Percentiles rank a stretch among this genome's conserved stretches.
These are phyloP conservation scores for Panagrolaimus sp. DNA, from an alignment of 1,140 invertebrate genomes.

Conservation along the genomic window DNA sequence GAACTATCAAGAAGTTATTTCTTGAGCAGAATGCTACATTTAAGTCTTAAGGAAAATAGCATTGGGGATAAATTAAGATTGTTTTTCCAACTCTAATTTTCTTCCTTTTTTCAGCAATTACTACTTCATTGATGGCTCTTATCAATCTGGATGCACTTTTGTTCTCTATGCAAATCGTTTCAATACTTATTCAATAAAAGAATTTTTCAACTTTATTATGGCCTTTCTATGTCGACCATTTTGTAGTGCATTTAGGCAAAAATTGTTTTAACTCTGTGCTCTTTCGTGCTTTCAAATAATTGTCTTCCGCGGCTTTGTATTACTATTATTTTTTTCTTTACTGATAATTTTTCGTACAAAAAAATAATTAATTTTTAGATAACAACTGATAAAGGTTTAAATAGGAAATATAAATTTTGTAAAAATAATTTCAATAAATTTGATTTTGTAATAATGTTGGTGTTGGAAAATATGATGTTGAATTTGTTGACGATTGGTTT, in stretches of 20 bases:
- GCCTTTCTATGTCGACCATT: slow-evolving; percentile 1
- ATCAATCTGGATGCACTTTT: slow-evolving; percentile 31
- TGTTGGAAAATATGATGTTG: no score
- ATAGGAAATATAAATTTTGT: no score
- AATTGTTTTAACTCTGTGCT: neutral
- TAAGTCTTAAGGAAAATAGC: neutral
- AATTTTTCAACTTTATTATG: neutral
- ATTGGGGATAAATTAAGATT: no score
- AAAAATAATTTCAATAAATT: no score
- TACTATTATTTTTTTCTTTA: no score
- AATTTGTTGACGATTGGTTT: no score
- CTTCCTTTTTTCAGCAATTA: slow-evolving; percentile 25
- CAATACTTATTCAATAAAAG: neutral
- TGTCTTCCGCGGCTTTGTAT: no score
- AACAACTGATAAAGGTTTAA: no score
- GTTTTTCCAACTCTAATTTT: neutral
- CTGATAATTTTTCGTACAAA: no score
- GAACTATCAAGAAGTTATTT: slow-evolving; percentile 1
- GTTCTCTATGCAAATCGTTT: slow-evolving; percentile 68
- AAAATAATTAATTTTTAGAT: no score
- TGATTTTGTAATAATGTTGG: no score
- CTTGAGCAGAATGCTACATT: neutral
- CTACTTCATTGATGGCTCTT: slow-evolving; percentile 25
- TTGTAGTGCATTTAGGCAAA: neutral
- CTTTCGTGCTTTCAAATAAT: neutral